These are phyloP conservation scores for Chrysogorgia sp. DNA, from an alignment of 92 coral and sea anemone species.

Conservation along the genomic window DNA sequence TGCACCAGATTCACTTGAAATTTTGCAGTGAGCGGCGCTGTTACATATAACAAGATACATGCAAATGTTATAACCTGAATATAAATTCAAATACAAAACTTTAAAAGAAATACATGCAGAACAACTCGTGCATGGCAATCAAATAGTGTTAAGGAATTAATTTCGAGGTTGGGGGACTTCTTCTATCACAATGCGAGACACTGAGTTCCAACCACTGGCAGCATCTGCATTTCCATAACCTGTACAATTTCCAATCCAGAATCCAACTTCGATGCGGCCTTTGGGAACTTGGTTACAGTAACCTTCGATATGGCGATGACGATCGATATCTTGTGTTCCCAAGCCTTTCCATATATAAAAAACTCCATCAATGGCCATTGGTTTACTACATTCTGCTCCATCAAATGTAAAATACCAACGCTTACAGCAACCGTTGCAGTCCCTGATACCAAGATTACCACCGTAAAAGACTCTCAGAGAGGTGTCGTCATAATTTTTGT, in stretches of 20 bases:
- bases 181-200: constrained; percentile 4
- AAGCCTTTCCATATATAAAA: not conserved
- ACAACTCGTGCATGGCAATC: too few species aligned
- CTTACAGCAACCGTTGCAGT: not conserved
- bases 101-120: too few species aligned
- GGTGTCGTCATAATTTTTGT: constrained; percentile 6
- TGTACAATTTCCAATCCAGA: constrained; percentile 1
- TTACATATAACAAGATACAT: too few species aligned
- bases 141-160: too few species aligned
- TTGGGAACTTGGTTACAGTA: not conserved
- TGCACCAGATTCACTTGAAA: too few species aligned
- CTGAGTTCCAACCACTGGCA: not conserved
- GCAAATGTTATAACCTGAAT: too few species aligned
- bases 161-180: not conserved
- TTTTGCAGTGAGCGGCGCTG: too few species aligned
- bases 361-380: constrained; percentile 5
- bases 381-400: not conserved
- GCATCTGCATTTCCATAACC: constrained; percentile 16
- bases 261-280: not conserved
- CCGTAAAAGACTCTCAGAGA: constrained; percentile 1
- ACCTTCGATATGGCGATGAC: constrained; percentile 10
- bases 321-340: not conserved
- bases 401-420: constrained; percentile 10
- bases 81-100: too few species aligned
- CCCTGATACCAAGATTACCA: not conserved